Evolutionary conservation across 1,140 invertebrate genomes (phyloP).

Genomic region (Zaprionus tsacasi): DNA sequence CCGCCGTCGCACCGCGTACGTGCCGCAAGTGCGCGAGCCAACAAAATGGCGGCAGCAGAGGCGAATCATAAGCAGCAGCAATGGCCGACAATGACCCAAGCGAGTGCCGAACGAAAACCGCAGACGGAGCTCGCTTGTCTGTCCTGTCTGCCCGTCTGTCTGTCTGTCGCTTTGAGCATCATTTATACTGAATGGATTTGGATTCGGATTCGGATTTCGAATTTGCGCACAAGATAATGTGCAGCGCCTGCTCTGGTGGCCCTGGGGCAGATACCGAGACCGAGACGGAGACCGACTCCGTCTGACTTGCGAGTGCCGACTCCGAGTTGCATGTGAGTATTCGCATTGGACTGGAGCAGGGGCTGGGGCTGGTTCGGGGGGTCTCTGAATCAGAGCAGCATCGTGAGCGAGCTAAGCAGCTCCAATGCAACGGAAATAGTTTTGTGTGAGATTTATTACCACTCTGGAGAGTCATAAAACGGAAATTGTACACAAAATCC

Average conservation of each 20-base stretch:
- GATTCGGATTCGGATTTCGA: constrained; percentile 74
- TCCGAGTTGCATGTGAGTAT: not conserved
- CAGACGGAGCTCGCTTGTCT: constrained; percentile 53
- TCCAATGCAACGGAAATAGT: constrained; percentile 83
- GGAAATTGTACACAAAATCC: constrained; percentile 84
- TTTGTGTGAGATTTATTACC: constrained; percentile 84
- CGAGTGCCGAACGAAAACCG: constrained; percentile 58
- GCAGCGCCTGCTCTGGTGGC: constrained; percentile 24
- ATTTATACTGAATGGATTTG: constrained; percentile 82
- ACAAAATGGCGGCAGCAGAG: constrained; percentile 71
- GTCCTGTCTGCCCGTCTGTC: not conserved
- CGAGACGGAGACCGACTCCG: not conserved
- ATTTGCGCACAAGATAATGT: constrained; percentile 81
- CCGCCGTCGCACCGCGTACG: constrained; percentile 50
- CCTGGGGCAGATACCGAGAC: constrained; percentile 5
- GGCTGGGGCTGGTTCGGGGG: too few species aligned
- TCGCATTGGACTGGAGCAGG: not conserved
- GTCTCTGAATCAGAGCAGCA: constrained; percentile 5
- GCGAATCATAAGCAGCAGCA: constrained; percentile 73
- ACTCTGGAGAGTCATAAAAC: constrained; percentile 84
- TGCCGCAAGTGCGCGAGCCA: constrained; percentile 54
- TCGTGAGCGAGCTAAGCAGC: constrained; percentile 63
- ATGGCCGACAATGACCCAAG: constrained; percentile 75
- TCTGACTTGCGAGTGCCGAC: not conserved
- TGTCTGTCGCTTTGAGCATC: constrained; percentile 37